Base-by-base conservation (phyloP, 2,113 vertebrate genomes). In the Phylloscopus whistleri region DNA sequence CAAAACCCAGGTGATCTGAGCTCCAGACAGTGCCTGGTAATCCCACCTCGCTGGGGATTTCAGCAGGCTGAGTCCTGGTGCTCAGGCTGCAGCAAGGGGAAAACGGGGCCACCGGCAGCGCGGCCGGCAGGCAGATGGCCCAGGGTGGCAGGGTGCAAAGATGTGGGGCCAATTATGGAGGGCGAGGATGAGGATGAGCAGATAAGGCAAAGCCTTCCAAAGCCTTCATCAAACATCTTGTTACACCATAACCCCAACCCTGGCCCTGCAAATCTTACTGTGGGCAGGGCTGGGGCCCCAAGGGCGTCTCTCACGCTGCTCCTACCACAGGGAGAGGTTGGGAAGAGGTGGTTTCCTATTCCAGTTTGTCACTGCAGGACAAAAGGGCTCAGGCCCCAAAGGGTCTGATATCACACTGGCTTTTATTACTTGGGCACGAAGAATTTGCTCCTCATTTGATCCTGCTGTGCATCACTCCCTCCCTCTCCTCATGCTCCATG, bases 91-190 rank as follows among this genome's bases (percentile, higher is more conserved):
- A 51, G 87, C 73, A 6, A 13, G 56, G 64, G 73, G 74, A 6
- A 83, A 9, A 3, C 0, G 8, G 82, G 93, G 95, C 44, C 84
- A 89, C 49, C 19, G 22, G 89, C 11, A 93, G 63, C 0, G 0
- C 20, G 10, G 74, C 60, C n/a, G 18, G 78, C 85, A 2, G 70
- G 80, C 89, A 95, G 86, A 84, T 95, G 95, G 94, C 22, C 12
- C 0, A 1, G 52, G 35, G 60, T 0, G 2, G 24, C 0, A 0
- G 74, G 56, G 23, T 0, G 46, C 1, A 2, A 13, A 33, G 2
- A 9, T 9, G 16, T 15, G 69, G 62, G 11, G 23, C 81, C 27
- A 8, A 6, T 11, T 23, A 4, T 8, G 72, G 72, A 22, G 0
- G 3, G 21, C 0, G 3, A 72, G 76, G 53, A 76, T 48, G 72